Evolutionary conservation across 2,888 invertebrate species (phyloP), one percentile per base, ranked within the genome.

Genomic region (Cephus runcator): DNA sequence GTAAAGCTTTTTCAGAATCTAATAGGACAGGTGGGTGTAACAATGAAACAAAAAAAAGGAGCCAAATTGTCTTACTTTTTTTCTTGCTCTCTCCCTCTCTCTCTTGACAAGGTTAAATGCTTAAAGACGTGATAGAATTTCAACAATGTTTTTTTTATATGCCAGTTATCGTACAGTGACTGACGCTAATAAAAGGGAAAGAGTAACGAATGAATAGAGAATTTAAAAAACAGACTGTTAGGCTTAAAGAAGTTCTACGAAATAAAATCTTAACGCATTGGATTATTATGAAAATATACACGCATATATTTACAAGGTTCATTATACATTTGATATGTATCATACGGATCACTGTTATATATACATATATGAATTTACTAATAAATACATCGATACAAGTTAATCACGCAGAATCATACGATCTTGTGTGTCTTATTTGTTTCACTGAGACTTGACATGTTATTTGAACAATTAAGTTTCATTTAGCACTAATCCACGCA

Each of bases 341-440:
- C 75, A 68, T 75, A 75, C n/a, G 71, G 36, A 84, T 83, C 81
- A 85, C 83, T 86, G 85, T 84, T 86, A 86, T 80, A 83, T 78
- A 35, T 40, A 75, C 80, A 80, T 85, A 84, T 80, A 81, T 81
- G 77, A 82, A 79, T 85, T 84, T 82, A 85, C 81, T 85, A 85
- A 85, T 83, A 84, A 86, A 85, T 82, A 83, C 78, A 77, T 79
- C 81, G 75, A 84, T 76, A 80, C 71, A 56, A 56, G 56, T 56
- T 56, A 56, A 23, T 40, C 15, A 56, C 56, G 56, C 56, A 56
- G 56, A 56, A 56, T 23, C 56, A 23, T 56, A 56, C 15, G 56
- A 56, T 56, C 56, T 56, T 23, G 56, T 56, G 23, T 23, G 23
- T 56, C 6, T 56, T 9, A 56, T 56, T 56, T 56, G 56, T 56